Conservation (phyloP, 37 sponge, comb jelly and placozoan genomes). For the Axinella damicornis region DNA sequence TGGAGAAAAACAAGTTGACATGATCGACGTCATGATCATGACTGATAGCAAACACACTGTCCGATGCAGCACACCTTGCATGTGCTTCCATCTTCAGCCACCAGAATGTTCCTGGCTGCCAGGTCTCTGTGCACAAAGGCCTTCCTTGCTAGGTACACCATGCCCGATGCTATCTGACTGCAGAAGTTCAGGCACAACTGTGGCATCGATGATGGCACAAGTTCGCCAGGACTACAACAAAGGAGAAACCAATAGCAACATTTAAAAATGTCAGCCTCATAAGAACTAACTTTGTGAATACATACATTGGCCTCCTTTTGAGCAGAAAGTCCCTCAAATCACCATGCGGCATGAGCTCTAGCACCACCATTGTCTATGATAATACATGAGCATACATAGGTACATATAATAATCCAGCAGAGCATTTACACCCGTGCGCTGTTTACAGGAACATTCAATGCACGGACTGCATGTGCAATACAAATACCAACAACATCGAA, state of each 20-base stretch:
- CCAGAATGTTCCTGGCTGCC: constrained; percentile 77
- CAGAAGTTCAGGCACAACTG: constrained; percentile 39
- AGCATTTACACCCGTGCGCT: too few species aligned
- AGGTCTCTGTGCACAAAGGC: constrained; percentile 77
- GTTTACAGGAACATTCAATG: too few species aligned
- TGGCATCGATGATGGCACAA: neutral
- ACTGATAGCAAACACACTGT: neutral
- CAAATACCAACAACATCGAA: too few species aligned
- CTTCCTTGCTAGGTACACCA: constrained; percentile 66
- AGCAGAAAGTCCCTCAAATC: constrained; percentile 55
- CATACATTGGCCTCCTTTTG: neutral
- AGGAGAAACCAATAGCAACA: too few species aligned
- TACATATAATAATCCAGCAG: too few species aligned
- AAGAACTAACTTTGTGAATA: too few species aligned
- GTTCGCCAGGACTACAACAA: neutral
- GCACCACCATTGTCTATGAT: constrained; percentile 68
- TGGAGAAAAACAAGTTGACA: too few species aligned
- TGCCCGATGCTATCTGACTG: constrained; percentile 66
- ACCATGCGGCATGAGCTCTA: constrained; percentile 72
- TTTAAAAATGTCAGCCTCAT: too few species aligned
- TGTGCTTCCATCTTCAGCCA: constrained; percentile 43
- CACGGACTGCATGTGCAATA: too few species aligned
- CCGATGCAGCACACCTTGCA: constrained; percentile 47
- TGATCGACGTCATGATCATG: too few species aligned
- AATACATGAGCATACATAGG: too few species aligned